Evolutionary conservation across 2,888 invertebrate species (phyloP).

Genomic region (Drosophila limbata): DNA sequence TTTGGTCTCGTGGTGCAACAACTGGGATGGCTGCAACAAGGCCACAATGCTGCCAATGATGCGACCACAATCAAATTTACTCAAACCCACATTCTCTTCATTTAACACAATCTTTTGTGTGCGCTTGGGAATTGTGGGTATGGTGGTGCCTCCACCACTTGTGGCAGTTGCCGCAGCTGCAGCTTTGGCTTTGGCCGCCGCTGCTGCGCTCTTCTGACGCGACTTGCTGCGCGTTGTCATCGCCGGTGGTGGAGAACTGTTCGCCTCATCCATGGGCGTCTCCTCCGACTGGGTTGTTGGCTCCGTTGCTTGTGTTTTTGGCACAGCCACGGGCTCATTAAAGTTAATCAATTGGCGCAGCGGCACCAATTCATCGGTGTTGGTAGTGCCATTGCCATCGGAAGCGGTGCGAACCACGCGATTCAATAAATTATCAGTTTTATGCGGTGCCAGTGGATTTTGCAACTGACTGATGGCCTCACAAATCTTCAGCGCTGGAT

Average conservation of each 20-base stretch:
- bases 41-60: conserved; percentile 87
- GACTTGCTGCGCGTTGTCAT: conserved; percentile 68
- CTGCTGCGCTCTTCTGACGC: conserved; percentile 68
- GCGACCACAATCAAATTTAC: conserved; percentile 81
- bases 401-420: conserved; percentile 50
- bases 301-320: background rate
- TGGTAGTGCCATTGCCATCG: conserved; percentile 50
- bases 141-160: background rate
- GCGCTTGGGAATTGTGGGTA: conserved; percentile 62
- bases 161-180: conserved; percentile 38
- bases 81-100: conserved; percentile 81
- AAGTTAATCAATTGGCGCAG: conserved; percentile 66
- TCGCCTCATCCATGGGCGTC: background rate
- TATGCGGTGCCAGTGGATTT: conserved; percentile 38
- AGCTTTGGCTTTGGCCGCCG: conserved; percentile 62
- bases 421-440: conserved; percentile 70
- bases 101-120: conserved; percentile 71
- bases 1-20: conserved; percentile 89
- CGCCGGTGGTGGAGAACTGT: conserved; percentile 28
- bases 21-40: conserved; percentile 89
- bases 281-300: background rate
- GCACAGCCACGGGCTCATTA: conserved; percentile 32
- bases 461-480: conserved; percentile 65
- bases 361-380: conserved; percentile 65
- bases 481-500: conserved; percentile 87